phyloP scores from a whole-genome alignment of 2,113 vertebrate species.

The Gallinago undulata region DNA sequence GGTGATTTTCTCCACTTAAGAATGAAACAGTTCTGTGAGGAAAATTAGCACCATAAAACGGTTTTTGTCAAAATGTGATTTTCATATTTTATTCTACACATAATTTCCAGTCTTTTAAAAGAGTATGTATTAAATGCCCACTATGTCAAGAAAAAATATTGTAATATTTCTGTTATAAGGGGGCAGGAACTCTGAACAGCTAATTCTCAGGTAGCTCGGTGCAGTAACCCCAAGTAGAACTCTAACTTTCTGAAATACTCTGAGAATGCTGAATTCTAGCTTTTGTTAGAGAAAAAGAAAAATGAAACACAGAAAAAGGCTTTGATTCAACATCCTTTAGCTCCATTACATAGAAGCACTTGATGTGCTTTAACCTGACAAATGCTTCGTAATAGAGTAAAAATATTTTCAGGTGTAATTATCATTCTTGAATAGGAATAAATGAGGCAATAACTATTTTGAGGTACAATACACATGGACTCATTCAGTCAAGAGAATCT shows the following conservation, averaged over 20 bases:
- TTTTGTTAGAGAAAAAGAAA: neutral
- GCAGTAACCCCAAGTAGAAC: neutral
- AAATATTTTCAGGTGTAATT: conserved; percentile 26
- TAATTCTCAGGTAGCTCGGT: neutral
- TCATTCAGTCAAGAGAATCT: neutral
- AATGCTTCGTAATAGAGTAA: neutral
- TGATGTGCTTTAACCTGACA: neutral
- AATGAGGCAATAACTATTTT: neutral
- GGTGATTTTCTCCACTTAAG: neutral
- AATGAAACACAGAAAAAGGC: neutral
- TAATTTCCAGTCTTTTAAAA: neutral
- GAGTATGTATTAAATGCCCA: neutral
- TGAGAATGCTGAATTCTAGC: neutral
- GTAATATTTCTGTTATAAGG: neutral
- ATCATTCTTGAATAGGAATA: neutral
- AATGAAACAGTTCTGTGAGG: neutral
- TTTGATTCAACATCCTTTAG: neutral
- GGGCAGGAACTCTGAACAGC: neutral
- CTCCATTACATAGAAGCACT: neutral
- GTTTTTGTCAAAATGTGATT: neutral
- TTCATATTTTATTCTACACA: neutral
- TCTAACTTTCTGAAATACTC: neutral
- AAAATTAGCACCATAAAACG: neutral
- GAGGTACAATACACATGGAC: neutral
- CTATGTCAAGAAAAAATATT: neutral